Evolutionary conservation across 2,888 invertebrate genomes (phyloP).

Genomic region (Tiphia femorata): DNA sequence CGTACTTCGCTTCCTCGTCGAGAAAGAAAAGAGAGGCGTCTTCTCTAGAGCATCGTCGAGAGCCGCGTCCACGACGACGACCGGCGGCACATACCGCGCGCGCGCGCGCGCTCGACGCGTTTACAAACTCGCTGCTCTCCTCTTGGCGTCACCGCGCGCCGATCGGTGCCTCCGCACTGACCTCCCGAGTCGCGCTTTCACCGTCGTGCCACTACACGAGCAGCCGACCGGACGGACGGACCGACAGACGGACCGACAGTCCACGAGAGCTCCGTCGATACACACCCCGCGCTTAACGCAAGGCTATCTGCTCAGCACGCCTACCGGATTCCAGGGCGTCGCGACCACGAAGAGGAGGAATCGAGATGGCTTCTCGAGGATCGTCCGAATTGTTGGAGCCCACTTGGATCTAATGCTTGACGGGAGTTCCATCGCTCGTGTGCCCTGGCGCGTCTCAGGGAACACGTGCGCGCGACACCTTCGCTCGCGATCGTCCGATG

Average conservation of each 20-base stretch:
- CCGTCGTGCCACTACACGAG: constrained; percentile 27
- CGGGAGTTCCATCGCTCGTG: constrained; percentile 33
- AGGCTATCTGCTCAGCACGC: too few relatives aligned
- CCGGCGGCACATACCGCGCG: not conserved
- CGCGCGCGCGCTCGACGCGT: not conserved
- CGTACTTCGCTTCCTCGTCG: not conserved
- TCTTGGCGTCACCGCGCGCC: too few relatives aligned
- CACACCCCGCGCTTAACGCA: too few relatives aligned
- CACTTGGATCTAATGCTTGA: constrained; percentile 9
- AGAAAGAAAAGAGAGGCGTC: too few relatives aligned
- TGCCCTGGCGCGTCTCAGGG: constrained; percentile 7
- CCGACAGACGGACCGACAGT: too few relatives aligned
- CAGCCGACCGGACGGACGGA: too few relatives aligned
- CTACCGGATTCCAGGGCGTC: too few relatives aligned
- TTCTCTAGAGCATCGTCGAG: too few relatives aligned
- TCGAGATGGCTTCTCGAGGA: constrained; percentile 32
- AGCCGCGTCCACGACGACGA: too few relatives aligned
- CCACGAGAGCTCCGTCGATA: too few relatives aligned
- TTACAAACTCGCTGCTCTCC: too few relatives aligned
- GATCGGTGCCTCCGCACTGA: constrained; percentile 2
- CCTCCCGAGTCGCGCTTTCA: constrained; percentile 8
- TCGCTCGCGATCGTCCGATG: constrained; percentile 1
- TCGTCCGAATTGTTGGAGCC: constrained; percentile 25
- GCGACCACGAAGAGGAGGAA: constrained; percentile 10
- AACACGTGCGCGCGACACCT: constrained; percentile 17